These are phyloP conservation scores for Congeria kusceri DNA, from an alignment of 2,888 invertebrate genomes.

Conservation along the genomic window DNA sequence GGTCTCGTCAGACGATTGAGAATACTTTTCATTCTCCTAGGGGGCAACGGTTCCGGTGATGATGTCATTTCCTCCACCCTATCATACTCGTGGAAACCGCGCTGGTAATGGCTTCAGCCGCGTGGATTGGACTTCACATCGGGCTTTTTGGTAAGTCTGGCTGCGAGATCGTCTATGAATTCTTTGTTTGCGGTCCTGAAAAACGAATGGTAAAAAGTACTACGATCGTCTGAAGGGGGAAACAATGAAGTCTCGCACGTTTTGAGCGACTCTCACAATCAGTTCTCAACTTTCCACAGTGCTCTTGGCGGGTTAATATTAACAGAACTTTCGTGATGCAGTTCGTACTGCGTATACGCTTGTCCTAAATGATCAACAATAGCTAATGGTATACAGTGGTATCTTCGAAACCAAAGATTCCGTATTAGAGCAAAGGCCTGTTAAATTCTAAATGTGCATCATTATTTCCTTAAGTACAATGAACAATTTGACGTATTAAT, in stretches of 20 bases:
- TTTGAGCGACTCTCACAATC: too few species aligned
- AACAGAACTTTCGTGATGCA: too few species aligned
- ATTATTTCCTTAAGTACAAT: neutral
- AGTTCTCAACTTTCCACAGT: too few species aligned
- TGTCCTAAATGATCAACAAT: too few species aligned
- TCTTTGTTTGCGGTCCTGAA: slow-evolving; percentile 40
- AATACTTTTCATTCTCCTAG: slow-evolving; percentile 47
- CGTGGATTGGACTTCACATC: slow-evolving; percentile 53
- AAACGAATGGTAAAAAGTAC: neutral
- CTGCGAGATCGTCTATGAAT: slow-evolving; percentile 51
- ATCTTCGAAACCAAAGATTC: too few species aligned
- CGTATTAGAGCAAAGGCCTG: too few species aligned
- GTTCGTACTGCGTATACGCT: too few species aligned
- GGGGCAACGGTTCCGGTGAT: slow-evolving; percentile 38
- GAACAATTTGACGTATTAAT: neutral
- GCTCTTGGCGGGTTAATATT: too few species aligned
- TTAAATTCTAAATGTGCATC: too few species aligned
- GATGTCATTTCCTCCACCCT: slow-evolving; percentile 35
- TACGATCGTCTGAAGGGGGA: too few species aligned
- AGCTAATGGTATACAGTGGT: too few species aligned
- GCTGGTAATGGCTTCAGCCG: slow-evolving; percentile 53
- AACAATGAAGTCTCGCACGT: too few species aligned
- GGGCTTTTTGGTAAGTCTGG: slow-evolving; percentile 40
- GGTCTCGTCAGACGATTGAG: slow-evolving; percentile 45
- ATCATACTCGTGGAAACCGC: slow-evolving; percentile 48